Evolutionary conservation across 2,797 vertebrate species (phyloP).

Genomic region (Arvicola amphibius): DNA sequence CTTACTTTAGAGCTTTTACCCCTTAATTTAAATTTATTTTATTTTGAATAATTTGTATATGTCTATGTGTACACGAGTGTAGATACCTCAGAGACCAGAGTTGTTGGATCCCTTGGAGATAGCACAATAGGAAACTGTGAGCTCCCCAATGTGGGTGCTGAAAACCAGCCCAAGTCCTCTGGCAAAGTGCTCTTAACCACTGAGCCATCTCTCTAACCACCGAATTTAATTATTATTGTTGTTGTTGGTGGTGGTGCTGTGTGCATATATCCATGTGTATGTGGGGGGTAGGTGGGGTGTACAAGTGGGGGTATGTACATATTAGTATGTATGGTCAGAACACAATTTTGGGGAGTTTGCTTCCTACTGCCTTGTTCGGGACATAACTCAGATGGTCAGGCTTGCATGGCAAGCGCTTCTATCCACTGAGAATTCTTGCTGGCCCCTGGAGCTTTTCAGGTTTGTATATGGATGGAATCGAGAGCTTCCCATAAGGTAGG

Average conservation of each 20-base stretch:
- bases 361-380: background rate
- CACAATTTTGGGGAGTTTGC: background rate
- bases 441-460: background rate
- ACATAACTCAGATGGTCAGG: background rate
- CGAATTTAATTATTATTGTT: background rate
- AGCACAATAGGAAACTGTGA: background rate
- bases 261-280: too few relatives aligned
- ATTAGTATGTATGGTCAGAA: background rate
- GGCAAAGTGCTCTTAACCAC: background rate
- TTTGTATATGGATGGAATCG: background rate
- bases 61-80: background rate
- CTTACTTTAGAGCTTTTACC: background rate
- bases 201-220: too few relatives aligned
- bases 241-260: background rate
- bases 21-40: background rate
- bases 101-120: background rate
- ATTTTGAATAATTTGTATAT: background rate
- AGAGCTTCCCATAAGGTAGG: background rate
- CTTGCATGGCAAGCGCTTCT: background rate
- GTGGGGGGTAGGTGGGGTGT: too few relatives aligned
- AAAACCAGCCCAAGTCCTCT: background rate
- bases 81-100: background rate
- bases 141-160: background rate
- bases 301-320: background rate
- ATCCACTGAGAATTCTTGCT: background rate